A percentile compares a stretch with the other conserved stretches of the same genome.
Evolutionary conservation across 2,888 invertebrate species (phyloP).

Genomic region (Hyposoter didymator): DNA sequence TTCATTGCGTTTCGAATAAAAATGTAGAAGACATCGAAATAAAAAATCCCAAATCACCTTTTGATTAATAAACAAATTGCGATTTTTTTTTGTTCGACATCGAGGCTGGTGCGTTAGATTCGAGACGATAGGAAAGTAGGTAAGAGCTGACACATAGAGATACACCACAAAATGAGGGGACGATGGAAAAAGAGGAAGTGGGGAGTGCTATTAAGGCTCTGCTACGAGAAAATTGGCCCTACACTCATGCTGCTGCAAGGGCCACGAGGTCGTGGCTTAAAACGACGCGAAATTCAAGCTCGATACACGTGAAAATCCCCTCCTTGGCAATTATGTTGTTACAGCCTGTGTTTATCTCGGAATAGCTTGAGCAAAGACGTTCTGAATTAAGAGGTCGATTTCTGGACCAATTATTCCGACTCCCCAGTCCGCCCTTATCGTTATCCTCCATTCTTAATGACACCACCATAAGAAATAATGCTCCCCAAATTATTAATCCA

Average conservation of each 20-base stretch:
- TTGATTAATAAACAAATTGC: not conserved
- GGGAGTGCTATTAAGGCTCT: not conserved
- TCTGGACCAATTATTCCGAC: not conserved
- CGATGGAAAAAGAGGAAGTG: not conserved
- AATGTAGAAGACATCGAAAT: too few species aligned
- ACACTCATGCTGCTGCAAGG: not conserved
- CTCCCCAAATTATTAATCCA: not conserved
- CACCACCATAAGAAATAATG: not conserved
- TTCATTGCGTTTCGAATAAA: too few species aligned
- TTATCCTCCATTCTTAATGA: not conserved
- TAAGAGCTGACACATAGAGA: not conserved
- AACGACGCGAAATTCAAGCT: slow-evolving; percentile 40
- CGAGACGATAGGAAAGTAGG: not conserved
- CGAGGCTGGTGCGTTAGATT: not conserved
- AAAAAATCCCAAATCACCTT: not conserved
- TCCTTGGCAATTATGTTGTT: slow-evolving; percentile 18
- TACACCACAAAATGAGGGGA: not conserved
- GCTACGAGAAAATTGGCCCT: slow-evolving; percentile 9
- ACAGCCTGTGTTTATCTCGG: slow-evolving; percentile 11
- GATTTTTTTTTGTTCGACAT: not conserved
- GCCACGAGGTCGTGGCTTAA: slow-evolving; percentile 18
- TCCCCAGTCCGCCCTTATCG: too few species aligned
- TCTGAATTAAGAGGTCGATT: not conserved
- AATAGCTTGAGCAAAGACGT: not conserved
- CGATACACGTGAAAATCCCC: slow-evolving; percentile 49